These are phyloP conservation scores for Caiman crocodilus DNA, from an alignment of 2,797 vertebrate species.

Conservation along the genomic window DNA sequence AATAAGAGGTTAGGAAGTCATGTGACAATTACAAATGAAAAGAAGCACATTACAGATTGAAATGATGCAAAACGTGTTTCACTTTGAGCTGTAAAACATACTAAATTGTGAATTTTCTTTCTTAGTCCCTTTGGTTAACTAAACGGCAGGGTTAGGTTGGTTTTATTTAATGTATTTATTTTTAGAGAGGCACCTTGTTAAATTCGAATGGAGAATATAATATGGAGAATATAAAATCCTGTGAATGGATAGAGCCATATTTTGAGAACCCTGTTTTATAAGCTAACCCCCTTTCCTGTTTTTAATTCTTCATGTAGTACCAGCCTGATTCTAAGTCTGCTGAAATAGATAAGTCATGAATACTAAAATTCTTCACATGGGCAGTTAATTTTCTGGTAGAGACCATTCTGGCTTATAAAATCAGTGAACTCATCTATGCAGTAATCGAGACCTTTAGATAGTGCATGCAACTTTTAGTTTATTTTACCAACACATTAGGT, in stretches of 20 bases:
- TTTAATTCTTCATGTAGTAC: not conserved
- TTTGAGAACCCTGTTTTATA: not conserved
- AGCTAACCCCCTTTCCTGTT: not conserved
- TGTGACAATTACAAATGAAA: too few relatives aligned
- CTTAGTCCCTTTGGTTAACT: too few relatives aligned
- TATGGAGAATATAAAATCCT: not conserved
- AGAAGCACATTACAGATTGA: too few relatives aligned
- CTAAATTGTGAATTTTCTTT: too few relatives aligned
- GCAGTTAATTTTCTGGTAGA: not conserved
- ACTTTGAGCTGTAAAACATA: too few relatives aligned
- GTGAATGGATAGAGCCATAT: not conserved
- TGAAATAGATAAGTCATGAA: conserved; percentile 4
- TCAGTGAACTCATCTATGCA: not conserved
- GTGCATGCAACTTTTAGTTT: not conserved
- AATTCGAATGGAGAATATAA: not conserved
- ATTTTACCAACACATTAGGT: not conserved
- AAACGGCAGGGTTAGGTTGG: too few relatives aligned
- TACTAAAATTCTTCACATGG: not conserved
- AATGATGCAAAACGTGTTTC: too few relatives aligned
- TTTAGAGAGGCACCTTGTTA: not conserved
- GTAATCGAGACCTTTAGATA: conserved; percentile 13
- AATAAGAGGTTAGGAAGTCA: too few relatives aligned
- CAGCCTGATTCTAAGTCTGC: not conserved
- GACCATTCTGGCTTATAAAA: not conserved
- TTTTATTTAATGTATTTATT: too few relatives aligned